A percentile compares a stretch with the other conserved stretches of the same genome.
These are phyloP conservation scores for Brachyistius frenatus DNA, from an alignment of 2,113 vertebrate species.

Conservation along the genomic window DNA sequence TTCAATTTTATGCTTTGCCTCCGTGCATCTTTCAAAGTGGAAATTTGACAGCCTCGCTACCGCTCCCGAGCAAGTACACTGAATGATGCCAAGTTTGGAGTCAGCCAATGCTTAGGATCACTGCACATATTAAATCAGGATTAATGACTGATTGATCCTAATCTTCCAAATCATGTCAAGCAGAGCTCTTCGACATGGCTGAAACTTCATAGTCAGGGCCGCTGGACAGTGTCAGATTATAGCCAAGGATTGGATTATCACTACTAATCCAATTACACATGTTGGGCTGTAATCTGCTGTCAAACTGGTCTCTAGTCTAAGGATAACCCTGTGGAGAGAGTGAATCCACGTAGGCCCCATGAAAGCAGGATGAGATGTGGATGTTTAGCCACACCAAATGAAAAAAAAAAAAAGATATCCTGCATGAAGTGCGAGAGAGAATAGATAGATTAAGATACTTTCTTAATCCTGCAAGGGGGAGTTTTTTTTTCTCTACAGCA, in stretches of 20 bases:
- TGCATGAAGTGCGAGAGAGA: no score
- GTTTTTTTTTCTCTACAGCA: no score
- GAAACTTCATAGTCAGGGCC: constrained; percentile 34
- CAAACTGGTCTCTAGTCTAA: constrained; percentile 26
- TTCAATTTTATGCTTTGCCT: no score
- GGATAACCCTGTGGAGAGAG: constrained; percentile 27
- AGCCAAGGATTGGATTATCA: constrained; percentile 67
- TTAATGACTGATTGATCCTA: constrained; percentile 53
- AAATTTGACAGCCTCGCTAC: not conserved
- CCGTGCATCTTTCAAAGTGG: no score
- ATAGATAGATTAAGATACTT: no score
- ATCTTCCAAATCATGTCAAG: constrained; percentile 68
- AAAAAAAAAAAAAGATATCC: not conserved
- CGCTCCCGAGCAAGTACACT: not conserved
- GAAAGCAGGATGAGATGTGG: not conserved
- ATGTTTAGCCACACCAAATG: not conserved
- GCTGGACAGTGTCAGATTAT: constrained; percentile 68
- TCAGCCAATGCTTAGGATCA: constrained; percentile 38
- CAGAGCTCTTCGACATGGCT: constrained; percentile 32
- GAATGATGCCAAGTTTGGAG: not conserved
- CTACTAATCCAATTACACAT: constrained; percentile 70
- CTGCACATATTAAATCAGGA: constrained; percentile 47
- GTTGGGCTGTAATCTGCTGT: constrained; percentile 46
- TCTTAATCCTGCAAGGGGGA: no score
- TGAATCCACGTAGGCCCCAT: not conserved